Percentiles rank a stretch among this genome's conserved stretches.
Evolutionary conservation across 2,797 vertebrate species (phyloP).

Genomic region (Brachymystax lenok): DNA sequence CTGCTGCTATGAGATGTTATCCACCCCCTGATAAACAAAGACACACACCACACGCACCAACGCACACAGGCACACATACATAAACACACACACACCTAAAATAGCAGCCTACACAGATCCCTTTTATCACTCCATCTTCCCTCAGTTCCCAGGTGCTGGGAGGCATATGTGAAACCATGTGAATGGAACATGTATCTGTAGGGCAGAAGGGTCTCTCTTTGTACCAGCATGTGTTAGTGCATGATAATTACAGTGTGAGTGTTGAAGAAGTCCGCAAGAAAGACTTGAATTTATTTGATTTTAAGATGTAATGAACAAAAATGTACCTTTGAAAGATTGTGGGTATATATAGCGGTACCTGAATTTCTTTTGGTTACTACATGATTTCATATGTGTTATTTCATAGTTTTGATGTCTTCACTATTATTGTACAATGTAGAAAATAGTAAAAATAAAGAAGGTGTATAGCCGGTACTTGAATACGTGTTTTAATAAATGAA

Average conservation of each 20-base stretch:
- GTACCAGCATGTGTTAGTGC: background rate
- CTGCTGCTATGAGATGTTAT: background rate
- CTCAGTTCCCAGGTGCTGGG: background rate
- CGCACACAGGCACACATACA: background rate
- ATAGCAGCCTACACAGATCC: background rate
- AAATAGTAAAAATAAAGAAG: too few species aligned
- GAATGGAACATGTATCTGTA: background rate
- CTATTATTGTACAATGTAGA: background rate
- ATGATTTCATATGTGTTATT: too few species aligned
- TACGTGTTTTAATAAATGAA: background rate
- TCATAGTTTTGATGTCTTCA: too few species aligned
- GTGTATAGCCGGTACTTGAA: background rate
- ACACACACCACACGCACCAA: background rate
- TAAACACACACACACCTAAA: background rate
- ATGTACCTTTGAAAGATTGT: too few species aligned
- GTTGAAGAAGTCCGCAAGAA: too few species aligned
- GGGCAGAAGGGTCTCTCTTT: background rate
- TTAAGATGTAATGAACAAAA: too few species aligned
- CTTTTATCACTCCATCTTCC: background rate
- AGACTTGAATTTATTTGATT: too few species aligned
- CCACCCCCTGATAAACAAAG: background rate
- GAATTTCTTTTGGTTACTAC: background rate
- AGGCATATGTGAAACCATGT: background rate
- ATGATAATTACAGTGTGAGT: background rate
- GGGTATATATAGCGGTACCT: too few species aligned